These are phyloP conservation scores for Drosophila albomicans DNA, from an alignment of 1,140 invertebrate genomes.

Conservation along the genomic window DNA sequence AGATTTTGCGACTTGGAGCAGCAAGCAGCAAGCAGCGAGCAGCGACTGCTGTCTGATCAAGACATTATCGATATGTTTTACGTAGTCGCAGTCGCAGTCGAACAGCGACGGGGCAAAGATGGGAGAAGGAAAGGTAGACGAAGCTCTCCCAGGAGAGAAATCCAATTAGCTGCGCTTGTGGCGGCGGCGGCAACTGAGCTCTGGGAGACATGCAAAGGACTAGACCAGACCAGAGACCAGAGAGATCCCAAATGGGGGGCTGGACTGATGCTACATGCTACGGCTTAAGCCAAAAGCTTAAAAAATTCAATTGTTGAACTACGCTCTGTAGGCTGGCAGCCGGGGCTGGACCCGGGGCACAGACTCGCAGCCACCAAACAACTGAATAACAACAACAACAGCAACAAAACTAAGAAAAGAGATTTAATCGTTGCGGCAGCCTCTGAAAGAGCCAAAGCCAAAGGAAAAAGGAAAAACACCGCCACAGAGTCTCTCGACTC, in stretches of 20 bases:
- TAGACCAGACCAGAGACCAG: not conserved
- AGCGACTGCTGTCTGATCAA: conserved; percentile 74
- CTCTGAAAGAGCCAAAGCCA: conserved; percentile 54
- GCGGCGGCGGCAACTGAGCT: conserved; percentile 55
- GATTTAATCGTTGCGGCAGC: conserved; percentile 75
- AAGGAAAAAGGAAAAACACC: conserved; percentile 72
- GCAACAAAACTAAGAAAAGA: conserved; percentile 35
- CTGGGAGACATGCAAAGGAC: conserved; percentile 75
- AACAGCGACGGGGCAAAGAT: not conserved
- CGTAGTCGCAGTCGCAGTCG: conserved; percentile 52
- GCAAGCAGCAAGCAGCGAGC: conserved; percentile 6
- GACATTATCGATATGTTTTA: conserved; percentile 84
- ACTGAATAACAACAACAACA: not conserved
- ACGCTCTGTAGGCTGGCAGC: conserved; percentile 40
- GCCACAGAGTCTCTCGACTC: conserved; percentile 51
- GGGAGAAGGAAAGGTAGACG: conserved; percentile 5
- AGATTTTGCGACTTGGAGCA: conserved; percentile 11
- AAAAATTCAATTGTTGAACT: conserved; percentile 62
- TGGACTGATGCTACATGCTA: conserved; percentile 54
- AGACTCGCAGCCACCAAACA: not conserved
- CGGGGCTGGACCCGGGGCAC: conserved; percentile 18
- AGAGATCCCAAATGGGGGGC: conserved; percentile 42
- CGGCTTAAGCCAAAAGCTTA: conserved; percentile 28
- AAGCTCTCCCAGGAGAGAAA: conserved; percentile 81
- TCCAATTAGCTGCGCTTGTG: conserved; percentile 82